Evolutionary conservation across 2,888 invertebrate species (phyloP).

Genomic region (Idaea dimidiata): DNA sequence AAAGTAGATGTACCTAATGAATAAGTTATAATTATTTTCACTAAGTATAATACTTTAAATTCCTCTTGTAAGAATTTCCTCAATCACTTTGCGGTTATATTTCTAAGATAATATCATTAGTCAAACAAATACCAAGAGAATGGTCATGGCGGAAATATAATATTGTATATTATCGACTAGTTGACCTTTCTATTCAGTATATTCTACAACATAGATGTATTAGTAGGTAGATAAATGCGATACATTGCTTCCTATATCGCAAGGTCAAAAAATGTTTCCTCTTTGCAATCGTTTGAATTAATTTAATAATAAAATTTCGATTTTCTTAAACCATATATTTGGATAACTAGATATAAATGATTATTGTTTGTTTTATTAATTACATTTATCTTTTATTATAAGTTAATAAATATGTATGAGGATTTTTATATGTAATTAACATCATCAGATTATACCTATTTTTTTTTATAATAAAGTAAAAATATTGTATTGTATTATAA

Average conservation of each 20-base stretch:
- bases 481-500: too few species aligned
- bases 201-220: conserved; percentile 32
- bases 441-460: too few species aligned
- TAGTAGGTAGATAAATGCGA: conserved; percentile 41
- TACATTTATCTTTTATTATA: not conserved
- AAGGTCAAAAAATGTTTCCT: conserved; percentile 50
- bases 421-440: not conserved
- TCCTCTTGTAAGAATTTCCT: not conserved
- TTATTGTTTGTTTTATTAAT: not conserved
- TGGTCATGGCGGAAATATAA: conserved; percentile 45
- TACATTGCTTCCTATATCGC: conserved; percentile 48
- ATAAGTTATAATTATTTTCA: too few species aligned
- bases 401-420: not conserved
- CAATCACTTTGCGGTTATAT: not conserved
- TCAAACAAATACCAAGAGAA: conserved; percentile 10
- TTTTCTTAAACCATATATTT: not conserved
- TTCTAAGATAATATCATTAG: not conserved
- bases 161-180: conserved; percentile 31
- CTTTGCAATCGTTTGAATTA: conserved; percentile 43
- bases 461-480: too few species aligned
- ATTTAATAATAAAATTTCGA: conserved; percentile 11
- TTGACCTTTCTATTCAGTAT: conserved; percentile 55
- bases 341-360: not conserved
- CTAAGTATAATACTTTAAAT: not conserved
- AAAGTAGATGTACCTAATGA: not conserved